Evolutionary conservation across 2,113 vertebrate genomes (phyloP), one percentile per base, ranked within the genome.

Genomic region (Sander vitreus): DNA sequence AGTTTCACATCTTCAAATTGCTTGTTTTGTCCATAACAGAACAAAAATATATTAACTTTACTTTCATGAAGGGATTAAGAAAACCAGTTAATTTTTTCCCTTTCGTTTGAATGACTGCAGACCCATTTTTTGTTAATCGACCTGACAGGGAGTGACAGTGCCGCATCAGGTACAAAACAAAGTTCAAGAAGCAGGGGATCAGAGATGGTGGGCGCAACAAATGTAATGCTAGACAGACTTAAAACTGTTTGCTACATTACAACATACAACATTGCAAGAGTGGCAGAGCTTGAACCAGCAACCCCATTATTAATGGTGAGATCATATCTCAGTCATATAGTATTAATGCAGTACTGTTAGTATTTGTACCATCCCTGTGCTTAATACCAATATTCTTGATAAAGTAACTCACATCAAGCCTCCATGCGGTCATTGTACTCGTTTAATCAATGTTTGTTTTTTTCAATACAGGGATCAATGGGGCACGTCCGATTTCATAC

Each of bases 401-500:
- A 18, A 10, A 54, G 33, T 36, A 27, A 16, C 39, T 64, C n/a
- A 18, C 36, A 45, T 63, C 57, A 14, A 30, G 25, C 53, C 53
- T 57, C 21, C 25, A 14, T 18, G 15, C 51, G 30, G 21, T 33
- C 58, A 62, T 5, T 39, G 53, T 53, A 36, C 54, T 68, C 30
- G 18, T 78, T 73, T 39, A 66, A 89, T 91, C 73, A 48, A 88
- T 80, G 63, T 43, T 59, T 13, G 3, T 45, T 66, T 73, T 75
- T 57, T 63, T 76, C 80, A 76, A 85, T 83, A 73, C 48, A 25
- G 9, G 4, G 85, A 94, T 96, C 96, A 90, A 95, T 97, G 91
- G 89, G 94, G 91, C 94, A 92, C 2, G 95, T 96, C 95, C 91
- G 1, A 96, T 97, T 97, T 97, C 93, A 96, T 54, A 89, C 93